Conservation (phyloP, 2,888 invertebrate species). For the Geophilus truncorum region DNA sequence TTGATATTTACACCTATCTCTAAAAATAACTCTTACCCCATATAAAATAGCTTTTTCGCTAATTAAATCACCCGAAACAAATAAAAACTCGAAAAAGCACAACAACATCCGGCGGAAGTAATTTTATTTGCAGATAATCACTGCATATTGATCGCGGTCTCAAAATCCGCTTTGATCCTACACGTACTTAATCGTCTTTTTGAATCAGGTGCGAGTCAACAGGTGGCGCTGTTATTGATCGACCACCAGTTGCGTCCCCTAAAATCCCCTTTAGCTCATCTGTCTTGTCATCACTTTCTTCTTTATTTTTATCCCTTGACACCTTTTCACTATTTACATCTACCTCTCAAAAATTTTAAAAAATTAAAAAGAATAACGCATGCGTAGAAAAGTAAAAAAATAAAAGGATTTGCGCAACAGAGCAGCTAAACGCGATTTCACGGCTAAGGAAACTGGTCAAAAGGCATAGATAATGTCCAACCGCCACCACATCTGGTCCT, state of each 20-base stretch:
- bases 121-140: not conserved
- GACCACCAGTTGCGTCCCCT: not conserved
- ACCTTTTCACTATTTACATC: too few relatives aligned
- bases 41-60: too few relatives aligned
- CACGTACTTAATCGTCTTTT: not conserved
- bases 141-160: not conserved
- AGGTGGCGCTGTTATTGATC: slow-evolving; percentile 13
- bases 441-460: not conserved
- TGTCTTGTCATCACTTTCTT: not conserved
- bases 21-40: too few relatives aligned
- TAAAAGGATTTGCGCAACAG: not conserved
- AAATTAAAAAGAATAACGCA: too few relatives aligned
- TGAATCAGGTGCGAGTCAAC: slow-evolving; percentile 2
- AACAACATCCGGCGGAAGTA: not conserved
- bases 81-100: not conserved
- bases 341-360: too few relatives aligned
- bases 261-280: not conserved
- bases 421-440: not conserved
- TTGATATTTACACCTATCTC: too few relatives aligned
- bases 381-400: not conserved
- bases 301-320: not conserved
- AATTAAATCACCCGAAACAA: not conserved
- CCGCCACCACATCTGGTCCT: not conserved
- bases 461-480: not conserved
- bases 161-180: not conserved